Evolutionary conservation across 1,140 invertebrate genomes (phyloP), one percentile per base, ranked within the genome.

Genomic region (Zaprionus vittiger): DNA sequence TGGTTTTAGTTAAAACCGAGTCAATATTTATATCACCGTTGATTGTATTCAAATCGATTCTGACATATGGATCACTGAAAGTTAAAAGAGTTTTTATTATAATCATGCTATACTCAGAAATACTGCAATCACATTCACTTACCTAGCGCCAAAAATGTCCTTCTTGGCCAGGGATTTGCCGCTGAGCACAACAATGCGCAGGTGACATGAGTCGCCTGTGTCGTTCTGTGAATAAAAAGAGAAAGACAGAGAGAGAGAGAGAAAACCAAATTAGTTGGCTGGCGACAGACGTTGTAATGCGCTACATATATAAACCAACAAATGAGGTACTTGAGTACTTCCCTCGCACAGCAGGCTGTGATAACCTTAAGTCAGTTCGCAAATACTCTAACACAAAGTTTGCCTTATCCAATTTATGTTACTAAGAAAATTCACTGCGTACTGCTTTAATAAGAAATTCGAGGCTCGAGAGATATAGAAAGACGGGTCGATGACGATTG

Each of bases 61-160:
- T 95, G 12, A 99, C 98, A 95, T 99, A 99, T 37, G 98, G 98
- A 95, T 99, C 98, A 95, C 98, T 98, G 93, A 17, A 47, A 63
- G 49, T 34, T 44, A 9, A 54, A 7, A n/a, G 4, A 56, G 31
- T 11, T 7, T 24, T 24, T 6, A 34, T 17, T 2, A 1, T 20
- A 47, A 34, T 9, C 9, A 9, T 14, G 6, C 5, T 52, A 52
- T 52, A 52, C 3, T 14, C 11, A 5, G 14, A 12, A 15, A 38
- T 38, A 9, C 15, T 57, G 9, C 9, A 11, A 31, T 55, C 12
- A 37, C 6, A 20, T 17, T 14, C 5, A 92, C 93, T 94, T 94
- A 98, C 97, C 97, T 98, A 81, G 98, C 98, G 89, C 98, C 98
- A 95, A 99, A 99, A 85, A 99, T 99, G 93, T 99, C 98, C 93